Percentiles rank a stretch among this genome's conserved stretches.
Conservation (phyloP, 2,797 vertebrate genomes). For the Sarcoramphus papa region DNA sequence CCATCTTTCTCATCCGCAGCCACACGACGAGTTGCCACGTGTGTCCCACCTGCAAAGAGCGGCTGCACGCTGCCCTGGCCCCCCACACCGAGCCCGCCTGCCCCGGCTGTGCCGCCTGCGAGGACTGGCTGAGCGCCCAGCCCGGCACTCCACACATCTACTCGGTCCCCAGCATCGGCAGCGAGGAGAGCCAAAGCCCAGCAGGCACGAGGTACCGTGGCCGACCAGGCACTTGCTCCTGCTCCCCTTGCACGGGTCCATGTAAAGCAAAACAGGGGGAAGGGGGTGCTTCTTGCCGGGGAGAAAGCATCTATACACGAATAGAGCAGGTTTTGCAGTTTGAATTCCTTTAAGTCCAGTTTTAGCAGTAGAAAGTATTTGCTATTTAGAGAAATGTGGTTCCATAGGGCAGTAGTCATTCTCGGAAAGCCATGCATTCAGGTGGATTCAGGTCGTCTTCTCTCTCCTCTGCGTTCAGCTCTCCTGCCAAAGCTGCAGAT, state of each 20-base stretch:
- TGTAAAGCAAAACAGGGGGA: rapidly evolving
- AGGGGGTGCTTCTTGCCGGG: neutral
- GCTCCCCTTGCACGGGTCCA: rapidly evolving
- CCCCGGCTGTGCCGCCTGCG: neutral
- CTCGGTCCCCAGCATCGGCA: neutral
- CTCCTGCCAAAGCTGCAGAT: neutral
- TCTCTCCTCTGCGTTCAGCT: neutral
- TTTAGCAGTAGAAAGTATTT: neutral
- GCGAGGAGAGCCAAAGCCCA: rapidly evolving
- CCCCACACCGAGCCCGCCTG: rapidly evolving
- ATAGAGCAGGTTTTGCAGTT: neutral
- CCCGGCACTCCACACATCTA: neutral
- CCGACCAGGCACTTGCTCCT: rapidly evolving
- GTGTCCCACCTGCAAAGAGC: neutral
- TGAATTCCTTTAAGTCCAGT: neutral
- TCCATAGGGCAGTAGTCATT: rapidly evolving
- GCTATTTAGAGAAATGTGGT: neutral
- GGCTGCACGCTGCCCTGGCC: neutral
- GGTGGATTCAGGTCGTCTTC: neutral
- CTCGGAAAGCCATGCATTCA: rapidly evolving
- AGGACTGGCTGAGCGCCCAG: neutral
- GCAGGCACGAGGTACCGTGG: neutral
- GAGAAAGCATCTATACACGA: rapidly evolving
- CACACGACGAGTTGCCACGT: neutral
- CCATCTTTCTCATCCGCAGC: neutral